Conservation (phyloP, 2,797 vertebrate species). For the Odontamblyopus rebecca region DNA sequence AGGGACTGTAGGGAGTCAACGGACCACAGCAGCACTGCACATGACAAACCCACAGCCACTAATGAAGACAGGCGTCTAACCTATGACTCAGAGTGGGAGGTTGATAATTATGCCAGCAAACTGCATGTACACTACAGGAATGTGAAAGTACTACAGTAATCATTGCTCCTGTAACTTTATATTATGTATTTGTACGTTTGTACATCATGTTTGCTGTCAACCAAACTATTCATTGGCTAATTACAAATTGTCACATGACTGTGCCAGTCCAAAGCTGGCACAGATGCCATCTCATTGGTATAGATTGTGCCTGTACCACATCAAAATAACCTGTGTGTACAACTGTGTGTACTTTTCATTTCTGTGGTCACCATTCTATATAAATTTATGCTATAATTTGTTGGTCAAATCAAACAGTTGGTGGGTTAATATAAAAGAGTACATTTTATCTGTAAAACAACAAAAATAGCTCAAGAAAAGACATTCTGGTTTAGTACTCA, state of each 20-base stretch:
- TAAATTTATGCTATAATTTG: background rate
- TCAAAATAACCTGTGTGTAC: background rate
- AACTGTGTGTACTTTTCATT: background rate
- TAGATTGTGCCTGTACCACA: background rate
- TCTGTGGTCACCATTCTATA: background rate
- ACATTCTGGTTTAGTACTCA: background rate
- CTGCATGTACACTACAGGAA: slow-evolving; percentile 16
- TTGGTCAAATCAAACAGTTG: background rate
- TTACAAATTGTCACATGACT: background rate
- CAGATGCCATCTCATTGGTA: background rate
- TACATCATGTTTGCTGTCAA: background rate
- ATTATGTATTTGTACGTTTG: background rate
- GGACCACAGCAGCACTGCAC: slow-evolving; percentile 37
- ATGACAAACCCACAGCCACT: slow-evolving; percentile 28
- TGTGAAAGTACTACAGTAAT: background rate
- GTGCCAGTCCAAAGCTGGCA: background rate
- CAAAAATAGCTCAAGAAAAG: background rate
- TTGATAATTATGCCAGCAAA: slow-evolving; percentile 34
- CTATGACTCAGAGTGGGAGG: slow-evolving; percentile 51
- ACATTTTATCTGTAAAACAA: background rate
- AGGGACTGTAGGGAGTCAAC: slow-evolving; percentile 36
- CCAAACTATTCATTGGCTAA: background rate
- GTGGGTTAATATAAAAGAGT: background rate
- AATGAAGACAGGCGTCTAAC: slow-evolving; percentile 50
- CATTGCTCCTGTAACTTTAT: background rate